Conservation (phyloP, 2,113 vertebrate genomes). For the Chionomys nivalis region DNA sequence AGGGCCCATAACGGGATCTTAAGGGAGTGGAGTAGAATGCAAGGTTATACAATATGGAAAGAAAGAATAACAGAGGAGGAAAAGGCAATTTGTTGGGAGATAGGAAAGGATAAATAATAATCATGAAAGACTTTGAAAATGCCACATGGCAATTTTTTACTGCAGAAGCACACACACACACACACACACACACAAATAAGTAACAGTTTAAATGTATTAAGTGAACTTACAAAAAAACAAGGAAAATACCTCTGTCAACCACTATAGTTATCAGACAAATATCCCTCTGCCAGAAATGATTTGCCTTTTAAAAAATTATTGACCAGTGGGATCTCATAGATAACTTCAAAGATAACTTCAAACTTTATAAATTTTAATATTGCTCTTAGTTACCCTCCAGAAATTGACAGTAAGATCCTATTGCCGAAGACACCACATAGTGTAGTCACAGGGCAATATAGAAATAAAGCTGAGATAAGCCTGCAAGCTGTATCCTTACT, state of each 20-base stretch:
- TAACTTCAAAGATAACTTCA: background rate
- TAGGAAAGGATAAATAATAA: background rate
- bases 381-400: background rate
- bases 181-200: background rate
- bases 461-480: background rate
- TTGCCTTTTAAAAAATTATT: background rate
- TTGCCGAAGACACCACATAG: background rate
- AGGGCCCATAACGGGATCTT: background rate
- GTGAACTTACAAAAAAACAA: background rate
- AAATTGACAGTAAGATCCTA: background rate
- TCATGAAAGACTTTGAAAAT: background rate
- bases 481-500: background rate
- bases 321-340: background rate
- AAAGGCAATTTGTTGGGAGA: background rate
- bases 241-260: background rate
- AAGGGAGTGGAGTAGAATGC: background rate
- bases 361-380: background rate
- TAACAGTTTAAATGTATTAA: background rate
- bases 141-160: background rate
- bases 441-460: background rate
- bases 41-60: background rate
- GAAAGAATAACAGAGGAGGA: background rate
- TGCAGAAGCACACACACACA: background rate
- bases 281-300: background rate
- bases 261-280: background rate